Conservation (phyloP, 2,797 vertebrate genomes). For the Sebastes matsubarae region DNA sequence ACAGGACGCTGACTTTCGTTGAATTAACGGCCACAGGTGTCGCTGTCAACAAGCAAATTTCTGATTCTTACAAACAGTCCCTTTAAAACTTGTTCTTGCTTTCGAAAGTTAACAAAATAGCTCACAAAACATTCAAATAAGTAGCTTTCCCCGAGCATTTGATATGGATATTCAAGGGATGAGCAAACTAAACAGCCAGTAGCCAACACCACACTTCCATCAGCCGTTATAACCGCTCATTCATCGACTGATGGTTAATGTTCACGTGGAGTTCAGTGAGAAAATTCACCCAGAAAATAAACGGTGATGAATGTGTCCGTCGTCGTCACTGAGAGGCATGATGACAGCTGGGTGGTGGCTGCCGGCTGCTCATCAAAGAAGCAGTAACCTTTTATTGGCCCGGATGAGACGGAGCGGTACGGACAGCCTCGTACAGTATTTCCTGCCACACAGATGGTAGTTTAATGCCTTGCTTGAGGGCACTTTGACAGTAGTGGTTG, state of each 20-base stretch:
- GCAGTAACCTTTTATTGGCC: constrained; percentile 13
- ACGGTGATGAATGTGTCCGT: constrained; percentile 14
- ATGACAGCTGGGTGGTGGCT: not conserved
- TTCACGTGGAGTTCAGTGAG: constrained; percentile 8
- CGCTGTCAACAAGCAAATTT: too few relatives aligned
- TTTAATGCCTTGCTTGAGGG: constrained; percentile 20
- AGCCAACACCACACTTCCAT: not conserved
- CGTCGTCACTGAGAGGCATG: not conserved
- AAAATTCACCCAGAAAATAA: constrained; percentile 25
- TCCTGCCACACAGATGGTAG: not conserved
- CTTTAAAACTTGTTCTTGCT: not conserved
- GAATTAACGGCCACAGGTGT: too few relatives aligned
- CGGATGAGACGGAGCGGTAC: not conserved
- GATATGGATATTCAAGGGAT: not conserved
- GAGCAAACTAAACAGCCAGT: not conserved
- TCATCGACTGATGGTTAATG: constrained; percentile 15
- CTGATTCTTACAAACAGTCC: too few relatives aligned
- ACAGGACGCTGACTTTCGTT: too few relatives aligned
- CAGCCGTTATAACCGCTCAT: constrained; percentile 8
- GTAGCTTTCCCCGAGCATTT: not conserved
- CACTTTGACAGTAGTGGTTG: not conserved
- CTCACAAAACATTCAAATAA: too few relatives aligned
- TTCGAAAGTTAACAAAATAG: not conserved
- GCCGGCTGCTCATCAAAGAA: constrained; percentile 11
- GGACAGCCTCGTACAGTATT: not conserved